Evolutionary conservation across 2,113 vertebrate genomes (phyloP).

Genomic region (Phyllostomus discolor): DNA sequence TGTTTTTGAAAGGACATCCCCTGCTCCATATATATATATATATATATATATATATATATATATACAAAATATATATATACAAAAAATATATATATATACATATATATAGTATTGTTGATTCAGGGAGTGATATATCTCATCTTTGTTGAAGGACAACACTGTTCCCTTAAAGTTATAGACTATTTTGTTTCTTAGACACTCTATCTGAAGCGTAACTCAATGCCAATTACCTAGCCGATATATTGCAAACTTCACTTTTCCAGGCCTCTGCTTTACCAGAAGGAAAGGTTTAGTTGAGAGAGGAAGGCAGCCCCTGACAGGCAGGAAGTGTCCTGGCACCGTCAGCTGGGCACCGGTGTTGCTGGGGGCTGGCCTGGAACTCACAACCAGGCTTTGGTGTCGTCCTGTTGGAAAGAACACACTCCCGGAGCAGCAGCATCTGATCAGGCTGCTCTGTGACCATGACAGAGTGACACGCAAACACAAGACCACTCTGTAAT

Average conservation of each 20-base stretch:
- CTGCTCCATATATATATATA: neutral
- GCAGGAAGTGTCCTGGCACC: neutral
- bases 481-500: neutral
- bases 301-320: neutral
- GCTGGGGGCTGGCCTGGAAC: neutral
- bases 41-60: neutral
- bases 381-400: neutral
- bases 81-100: no score
- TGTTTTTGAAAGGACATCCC: neutral
- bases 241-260: neutral
- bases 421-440: neutral
- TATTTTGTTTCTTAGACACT: constrained; percentile 34
- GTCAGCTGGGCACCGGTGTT: neutral
- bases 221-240: constrained; percentile 1
- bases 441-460: neutral
- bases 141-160: constrained; percentile 10
- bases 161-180: constrained; percentile 7
- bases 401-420: neutral
- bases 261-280: neutral
- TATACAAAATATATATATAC: no score
- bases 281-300: neutral
- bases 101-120: neutral
- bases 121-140: neutral
- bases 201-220: constrained; percentile 24
- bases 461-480: neutral